Percentiles rank a stretch among this genome's conserved stretches.
Evolutionary conservation across 37 sponge, comb jelly and placozoan species (phyloP).

Genomic region (Ephydatia muelleri): DNA sequence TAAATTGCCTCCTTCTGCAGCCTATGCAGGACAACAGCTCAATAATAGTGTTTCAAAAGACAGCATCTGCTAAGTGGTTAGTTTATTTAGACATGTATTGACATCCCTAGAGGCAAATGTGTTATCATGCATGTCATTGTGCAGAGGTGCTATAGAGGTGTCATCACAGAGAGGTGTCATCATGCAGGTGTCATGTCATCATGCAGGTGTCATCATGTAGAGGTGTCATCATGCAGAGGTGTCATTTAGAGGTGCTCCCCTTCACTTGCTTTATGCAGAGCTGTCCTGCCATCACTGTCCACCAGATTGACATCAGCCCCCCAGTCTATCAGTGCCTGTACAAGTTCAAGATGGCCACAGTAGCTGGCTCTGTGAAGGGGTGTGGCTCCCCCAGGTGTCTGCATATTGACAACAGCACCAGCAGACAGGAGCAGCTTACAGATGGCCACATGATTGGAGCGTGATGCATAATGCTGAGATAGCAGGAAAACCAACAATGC

Average conservation of each 20-base stretch:
- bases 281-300: conserved; percentile 78
- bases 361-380: conserved; percentile 78
- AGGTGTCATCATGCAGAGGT: neutral
- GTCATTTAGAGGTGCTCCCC: neutral
- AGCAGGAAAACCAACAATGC: too few relatives aligned
- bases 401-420: conserved; percentile 64
- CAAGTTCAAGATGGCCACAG: conserved; percentile 58
- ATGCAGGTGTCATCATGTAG: too few relatives aligned
- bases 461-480: conserved; percentile 87
- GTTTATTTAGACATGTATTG: too few relatives aligned
- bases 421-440: conserved; percentile 49
- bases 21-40: neutral
- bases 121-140: too few relatives aligned
- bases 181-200: too few relatives aligned
- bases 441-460: conserved; percentile 61
- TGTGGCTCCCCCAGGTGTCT: conserved; percentile 80
- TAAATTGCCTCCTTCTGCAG: conserved; percentile 14
- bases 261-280: conserved; percentile 71
- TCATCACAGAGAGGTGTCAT: too few relatives aligned
- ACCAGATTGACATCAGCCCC: conserved; percentile 44
- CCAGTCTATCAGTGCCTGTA: conserved; percentile 30
- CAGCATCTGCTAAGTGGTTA: too few relatives aligned
- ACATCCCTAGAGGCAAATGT: too few relatives aligned
- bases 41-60: neutral
- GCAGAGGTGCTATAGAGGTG: too few relatives aligned